Evolutionary conservation across 2,797 vertebrate species (phyloP), one percentile per base, ranked within the genome.

Genomic region (Garrulus glandarius): DNA sequence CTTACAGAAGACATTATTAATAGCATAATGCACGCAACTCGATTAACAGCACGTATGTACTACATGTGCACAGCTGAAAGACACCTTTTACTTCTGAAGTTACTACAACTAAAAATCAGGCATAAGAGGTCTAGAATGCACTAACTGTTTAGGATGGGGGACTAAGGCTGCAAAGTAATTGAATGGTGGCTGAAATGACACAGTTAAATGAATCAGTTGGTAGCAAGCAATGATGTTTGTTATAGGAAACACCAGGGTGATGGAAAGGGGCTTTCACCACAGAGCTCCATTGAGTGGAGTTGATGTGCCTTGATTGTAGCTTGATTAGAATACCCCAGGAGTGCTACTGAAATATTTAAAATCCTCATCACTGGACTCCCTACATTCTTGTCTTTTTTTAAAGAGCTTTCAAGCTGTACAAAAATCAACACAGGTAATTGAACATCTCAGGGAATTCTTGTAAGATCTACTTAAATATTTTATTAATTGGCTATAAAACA

Each of bases 371-470:
- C 6, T 91, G 67, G 84, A 30, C 87, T 95, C 77, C 63, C 88
- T 64, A 80, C 36, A 43, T 43, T 88, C 56, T 68, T 56, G 30
- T 24, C 72, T 89, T 57, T 59, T 68, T 59, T 36, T n/a, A 53
- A 91, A 57, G 37, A 68, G 71, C 80, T 76, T 79, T 67, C 68
- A 87, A 84, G 41, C 13, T 47, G 59, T 64, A 88, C 50, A 83
- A 91, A 88, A 94, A 95, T 94, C 88, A 87, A 68, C 88, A 74
- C 6, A 81, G 69, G 39, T 86, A 92, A 92, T 67, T 90, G 37
- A 81, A 84, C 23, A 65, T 53, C n/a, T 88, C 49, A 67, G 76
- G 80, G 93, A 91, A 52, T 64, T 78, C 27, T 83, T 87, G 24
- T 6, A 8, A 82, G 32, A 24, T 82, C 37, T 80, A 84, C 56